Base-by-base conservation (phyloP, 2,113 vertebrate species). In the Dissostichus mawsoni region DNA sequence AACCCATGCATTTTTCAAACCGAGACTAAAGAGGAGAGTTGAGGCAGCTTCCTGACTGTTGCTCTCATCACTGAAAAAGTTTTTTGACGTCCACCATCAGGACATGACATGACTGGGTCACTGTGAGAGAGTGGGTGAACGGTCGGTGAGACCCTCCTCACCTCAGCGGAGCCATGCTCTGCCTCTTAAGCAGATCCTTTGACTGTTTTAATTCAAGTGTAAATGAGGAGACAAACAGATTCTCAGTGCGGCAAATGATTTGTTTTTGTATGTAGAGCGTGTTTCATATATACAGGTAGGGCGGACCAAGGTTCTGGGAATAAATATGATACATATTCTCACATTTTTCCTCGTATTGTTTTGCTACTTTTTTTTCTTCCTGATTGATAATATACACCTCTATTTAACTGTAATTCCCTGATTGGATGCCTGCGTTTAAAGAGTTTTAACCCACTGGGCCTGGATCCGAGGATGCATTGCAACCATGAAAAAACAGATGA, bases 401-500 rank as follows among this genome's bases (percentile, higher is more conserved):
- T 51, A 36, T 55, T 59, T 25, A 25, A 41, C 11, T 74, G 72
- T 17, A 20, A 29, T 70, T 80, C 23, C 52, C 61, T 61, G 67
- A 64, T 20, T 0, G 6, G 41, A 53, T 23, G 55, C 44, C 25
- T 45, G 50, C 45, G 8, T 41, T 41, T 41, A 12, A 4, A 44
- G 45, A 63, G 8, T 29, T 57, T 82, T 84, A 76, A 80, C 74
- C 65, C 41, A 74, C 51, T 74, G 74, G 55, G 56, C 20, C 29
- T 13, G 11, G 14, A 47, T 62, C 59, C 65, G 52, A 56, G 70
- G 66, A 70, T 59, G 29, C 20, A 36, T 41, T 41, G 36, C 36
- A 41, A 58, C 55, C 20, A 63, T 77, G 23, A 23, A 79, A 47
- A 72, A 84, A 70, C 87, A 88, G 83, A 85, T 82, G 86, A 80